A percentile compares a stretch with the other conserved stretches of the same genome.
These are phyloP conservation scores for Craterocephalus amniculus DNA, from an alignment of 2,797 vertebrate genomes.

Conservation along the genomic window DNA sequence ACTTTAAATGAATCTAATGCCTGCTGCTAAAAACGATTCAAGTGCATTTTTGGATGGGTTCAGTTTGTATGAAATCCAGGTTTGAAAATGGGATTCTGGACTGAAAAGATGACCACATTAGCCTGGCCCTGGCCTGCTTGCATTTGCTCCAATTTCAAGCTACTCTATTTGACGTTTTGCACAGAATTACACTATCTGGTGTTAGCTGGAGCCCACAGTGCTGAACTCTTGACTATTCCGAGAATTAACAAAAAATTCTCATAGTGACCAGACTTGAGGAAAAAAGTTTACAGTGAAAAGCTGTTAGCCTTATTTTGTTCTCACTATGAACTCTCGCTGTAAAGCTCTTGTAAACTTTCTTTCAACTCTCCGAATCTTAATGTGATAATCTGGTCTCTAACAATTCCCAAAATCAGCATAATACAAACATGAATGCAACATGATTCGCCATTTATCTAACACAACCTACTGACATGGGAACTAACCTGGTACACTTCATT, in stretches of 20 bases:
- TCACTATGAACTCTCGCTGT: background rate
- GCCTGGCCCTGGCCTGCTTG: slow-evolving; percentile 39
- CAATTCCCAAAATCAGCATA: too few species aligned
- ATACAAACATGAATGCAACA: too few species aligned
- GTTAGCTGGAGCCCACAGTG: slow-evolving; percentile 32
- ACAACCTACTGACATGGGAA: background rate
- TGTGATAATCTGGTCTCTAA: too few species aligned
- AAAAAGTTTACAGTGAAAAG: background rate
- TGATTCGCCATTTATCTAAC: background rate
- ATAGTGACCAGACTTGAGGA: slow-evolving; percentile 5
- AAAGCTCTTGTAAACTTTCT: too few species aligned
- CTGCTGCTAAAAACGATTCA: slow-evolving; percentile 5
- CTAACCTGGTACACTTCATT: background rate
- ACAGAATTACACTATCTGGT: slow-evolving; percentile 63
- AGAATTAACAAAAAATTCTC: slow-evolving; percentile 19
- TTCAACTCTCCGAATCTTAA: too few species aligned
- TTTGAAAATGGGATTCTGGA: slow-evolving; percentile 12
- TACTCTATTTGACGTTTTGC: slow-evolving; percentile 53
- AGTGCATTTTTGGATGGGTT: background rate
- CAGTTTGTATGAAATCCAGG: slow-evolving; percentile 22
- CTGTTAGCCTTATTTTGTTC: background rate
- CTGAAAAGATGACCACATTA: slow-evolving; percentile 39
- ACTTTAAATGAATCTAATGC: background rate
- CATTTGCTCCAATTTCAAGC: slow-evolving; percentile 57
- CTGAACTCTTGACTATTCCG: slow-evolving; percentile 21